A percentile compares a stretch with the other conserved stretches of the same genome.
Evolutionary conservation across 2,888 invertebrate species (phyloP).

Genomic region (Hydriomena furcata): DNA sequence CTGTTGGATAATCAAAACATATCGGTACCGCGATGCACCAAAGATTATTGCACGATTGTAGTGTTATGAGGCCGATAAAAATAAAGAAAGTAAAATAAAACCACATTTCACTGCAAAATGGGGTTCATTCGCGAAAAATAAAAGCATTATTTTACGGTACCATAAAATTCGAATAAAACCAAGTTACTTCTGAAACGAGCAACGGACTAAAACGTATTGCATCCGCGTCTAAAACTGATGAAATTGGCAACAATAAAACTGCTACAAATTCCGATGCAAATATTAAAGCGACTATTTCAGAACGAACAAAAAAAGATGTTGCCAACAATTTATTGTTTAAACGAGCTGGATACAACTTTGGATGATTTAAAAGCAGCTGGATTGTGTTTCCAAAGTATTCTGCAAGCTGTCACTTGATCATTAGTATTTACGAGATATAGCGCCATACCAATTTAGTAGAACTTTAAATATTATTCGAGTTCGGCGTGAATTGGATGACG

Average conservation of each 20-base stretch:
- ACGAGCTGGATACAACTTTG: neutral
- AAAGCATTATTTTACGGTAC: slow-evolving; percentile 3
- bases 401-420: too few relatives aligned
- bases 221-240: slow-evolving; percentile 25
- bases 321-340: slow-evolving; percentile 15
- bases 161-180: slow-evolving; percentile 23
- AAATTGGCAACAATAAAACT: slow-evolving; percentile 27
- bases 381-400: too few relatives aligned
- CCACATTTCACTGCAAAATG: neutral
- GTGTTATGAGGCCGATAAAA: neutral
- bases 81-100: neutral
- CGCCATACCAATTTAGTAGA: too few relatives aligned
- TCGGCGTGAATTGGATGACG: too few relatives aligned
- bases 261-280: slow-evolving; percentile 23
- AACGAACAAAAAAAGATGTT: slow-evolving; percentile 20
- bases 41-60: too few relatives aligned
- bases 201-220: slow-evolving; percentile 24
- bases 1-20: too few relatives aligned
- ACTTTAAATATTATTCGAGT: too few relatives aligned
- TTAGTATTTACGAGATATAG: too few relatives aligned
- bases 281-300: slow-evolving; percentile 19
- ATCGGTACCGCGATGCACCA: too few relatives aligned
- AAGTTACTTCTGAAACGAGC: slow-evolving; percentile 16
- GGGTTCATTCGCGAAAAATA: slow-evolving; percentile 14
- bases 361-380: neutral